Conservation (phyloP, 2,888 invertebrate species). For the Boloria selene region DNA sequence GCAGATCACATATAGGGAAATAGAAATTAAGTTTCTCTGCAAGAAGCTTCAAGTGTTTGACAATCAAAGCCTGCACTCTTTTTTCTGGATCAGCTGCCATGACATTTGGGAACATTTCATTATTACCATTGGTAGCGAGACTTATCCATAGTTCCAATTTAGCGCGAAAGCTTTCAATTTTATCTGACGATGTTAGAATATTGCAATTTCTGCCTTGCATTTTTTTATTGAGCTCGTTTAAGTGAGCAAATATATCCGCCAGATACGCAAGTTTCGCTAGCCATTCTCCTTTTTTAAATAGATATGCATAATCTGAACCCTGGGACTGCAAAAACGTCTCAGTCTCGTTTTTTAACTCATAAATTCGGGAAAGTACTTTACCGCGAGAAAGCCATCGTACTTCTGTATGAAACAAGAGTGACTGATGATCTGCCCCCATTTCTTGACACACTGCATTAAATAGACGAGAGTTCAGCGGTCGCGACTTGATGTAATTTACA, state of each 20-base stretch:
- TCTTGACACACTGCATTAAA: neutral
- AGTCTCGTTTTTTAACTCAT: constrained; percentile 1
- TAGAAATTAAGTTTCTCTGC: too few relatives aligned
- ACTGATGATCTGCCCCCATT: neutral
- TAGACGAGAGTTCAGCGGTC: neutral
- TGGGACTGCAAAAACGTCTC: too few relatives aligned
- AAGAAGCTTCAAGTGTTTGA: too few relatives aligned
- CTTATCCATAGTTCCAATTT: constrained; percentile 40
- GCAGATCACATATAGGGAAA: too few relatives aligned
- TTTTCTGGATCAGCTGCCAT: constrained; percentile 39
- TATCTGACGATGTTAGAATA: constrained; percentile 31
- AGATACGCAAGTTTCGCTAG: too few relatives aligned
- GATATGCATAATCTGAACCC: too few relatives aligned
- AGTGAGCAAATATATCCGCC: too few relatives aligned
- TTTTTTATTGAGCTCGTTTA: too few relatives aligned
- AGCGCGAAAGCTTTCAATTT: constrained; percentile 30
- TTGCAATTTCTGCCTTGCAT: neutral
- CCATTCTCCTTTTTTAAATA: too few relatives aligned
- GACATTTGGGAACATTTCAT: constrained; percentile 41
- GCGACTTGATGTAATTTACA: too few relatives aligned
- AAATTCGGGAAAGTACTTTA: neutral
- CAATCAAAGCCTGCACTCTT: neutral
- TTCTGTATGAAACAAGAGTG: constrained; percentile 6
- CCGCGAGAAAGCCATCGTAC: constrained; percentile 6
- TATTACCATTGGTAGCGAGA: constrained; percentile 38